Base-by-base conservation (phyloP, 2,888 invertebrate species). In the Alentia gelatinosa region DNA sequence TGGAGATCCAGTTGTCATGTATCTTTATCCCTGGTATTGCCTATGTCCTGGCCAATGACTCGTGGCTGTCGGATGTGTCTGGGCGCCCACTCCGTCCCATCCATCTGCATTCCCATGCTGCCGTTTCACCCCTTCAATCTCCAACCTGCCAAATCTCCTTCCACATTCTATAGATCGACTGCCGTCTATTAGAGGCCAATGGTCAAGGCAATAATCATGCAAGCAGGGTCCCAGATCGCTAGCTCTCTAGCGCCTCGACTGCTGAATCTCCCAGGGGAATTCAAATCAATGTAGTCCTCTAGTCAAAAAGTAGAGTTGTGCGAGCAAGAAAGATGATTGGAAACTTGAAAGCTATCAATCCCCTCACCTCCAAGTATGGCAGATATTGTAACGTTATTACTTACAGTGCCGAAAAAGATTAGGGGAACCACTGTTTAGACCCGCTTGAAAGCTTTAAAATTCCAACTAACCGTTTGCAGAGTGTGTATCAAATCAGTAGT, bases 1-100 rank as follows among this genome's bases (percentile, higher is more conserved):
- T 68, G 68, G 68, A 68, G 68, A 30, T 30, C 30, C 30, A 26
- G 68, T 30, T 68, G 68, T 68, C 68, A 68, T 68, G 68, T 68
- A 68, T 68, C 68, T 68, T 30, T 68, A 68, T 68, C 68, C 68
- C 33, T 68, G 68, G 68, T 68, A 68, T 68, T 68, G 68, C 30
- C 5, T 15, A 26, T 68, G 68, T 68, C 33, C 68, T 30, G 68
- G 30, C 33, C 30, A 68, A 68, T 68, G 68, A 26, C 68, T 30
- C 68, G 30, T 12, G 68, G 33, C 68, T 30, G 23, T 30, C 68
- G 30, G n/a, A n/a, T 56, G 68, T 30, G 68, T 68, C 68, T 68
- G 68, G 68, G 68, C 68, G 5, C 3, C 30, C 5, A 1, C 68
- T 30, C 68, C 5, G 68, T 30, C 68, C 33, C 68, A 68, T 68